Conservation (phyloP, 2,888 invertebrate genomes). For the Drosophila multiciliata region DNA sequence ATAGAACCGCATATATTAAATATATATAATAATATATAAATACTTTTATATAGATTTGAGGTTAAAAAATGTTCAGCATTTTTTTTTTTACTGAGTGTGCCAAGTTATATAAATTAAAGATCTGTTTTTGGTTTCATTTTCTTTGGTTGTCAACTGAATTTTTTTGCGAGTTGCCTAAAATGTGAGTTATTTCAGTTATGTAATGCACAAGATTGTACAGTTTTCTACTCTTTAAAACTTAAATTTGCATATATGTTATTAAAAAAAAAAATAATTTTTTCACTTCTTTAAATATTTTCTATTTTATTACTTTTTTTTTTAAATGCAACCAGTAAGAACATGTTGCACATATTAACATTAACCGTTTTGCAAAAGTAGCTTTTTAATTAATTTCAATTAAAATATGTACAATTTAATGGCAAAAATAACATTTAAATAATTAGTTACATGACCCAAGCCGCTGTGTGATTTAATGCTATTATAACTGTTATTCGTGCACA, state of each 20-base stretch:
- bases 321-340: slow-evolving; percentile 17
- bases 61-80: slow-evolving; percentile 17
- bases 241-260: not conserved
- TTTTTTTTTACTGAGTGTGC: not conserved
- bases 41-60: slow-evolving; percentile 14
- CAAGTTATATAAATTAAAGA: slow-evolving; percentile 24
- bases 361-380: slow-evolving; percentile 31
- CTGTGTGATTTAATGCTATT: slow-evolving; percentile 32
- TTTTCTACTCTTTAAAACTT: not conserved
- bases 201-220: slow-evolving; percentile 31
- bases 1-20: slow-evolving; percentile 13
- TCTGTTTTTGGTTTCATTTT: not conserved
- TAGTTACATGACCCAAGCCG: slow-evolving; percentile 53
- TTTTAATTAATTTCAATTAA: slow-evolving; percentile 74
- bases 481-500: slow-evolving; percentile 21
- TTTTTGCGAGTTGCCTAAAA: not conserved
- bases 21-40: slow-evolving; percentile 13
- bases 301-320: not conserved
- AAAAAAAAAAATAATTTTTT: not conserved
- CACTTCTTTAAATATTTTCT: not conserved
- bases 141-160: not conserved
- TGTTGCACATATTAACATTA: slow-evolving; percentile 44
- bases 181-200: slow-evolving; percentile 25
- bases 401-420: slow-evolving; percentile 55
- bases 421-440: slow-evolving; percentile 72